Conservation (phyloP, 1,140 invertebrate species). For the Drosophila pallidifrons region DNA sequence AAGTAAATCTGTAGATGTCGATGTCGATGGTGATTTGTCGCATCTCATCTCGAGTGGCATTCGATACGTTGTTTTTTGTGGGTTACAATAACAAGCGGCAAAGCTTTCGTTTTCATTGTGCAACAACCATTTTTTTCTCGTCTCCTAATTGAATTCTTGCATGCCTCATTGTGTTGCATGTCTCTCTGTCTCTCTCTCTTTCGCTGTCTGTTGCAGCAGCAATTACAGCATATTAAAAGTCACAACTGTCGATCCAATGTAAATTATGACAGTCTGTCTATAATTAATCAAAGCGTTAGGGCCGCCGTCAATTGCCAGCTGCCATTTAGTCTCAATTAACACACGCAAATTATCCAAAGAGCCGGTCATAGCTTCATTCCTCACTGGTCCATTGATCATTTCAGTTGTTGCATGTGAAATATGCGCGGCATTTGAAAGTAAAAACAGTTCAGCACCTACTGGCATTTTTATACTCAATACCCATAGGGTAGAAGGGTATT, state of each 20-base stretch:
- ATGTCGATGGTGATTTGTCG: slow-evolving; percentile 70
- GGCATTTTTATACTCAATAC: slow-evolving; percentile 50
- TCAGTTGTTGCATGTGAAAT: slow-evolving; percentile 43
- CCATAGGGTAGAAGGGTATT: too few species aligned
- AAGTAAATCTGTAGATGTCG: slow-evolving; percentile 77
- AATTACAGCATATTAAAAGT: slow-evolving; percentile 66
- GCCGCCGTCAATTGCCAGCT: slow-evolving; percentile 52
- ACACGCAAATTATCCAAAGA: slow-evolving; percentile 65
- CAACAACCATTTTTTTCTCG: slow-evolving; percentile 39
- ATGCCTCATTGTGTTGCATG: slow-evolving; percentile 47
- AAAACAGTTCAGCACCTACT: slow-evolving; percentile 71
- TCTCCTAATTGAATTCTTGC: slow-evolving; percentile 63
- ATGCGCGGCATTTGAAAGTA: slow-evolving; percentile 74
- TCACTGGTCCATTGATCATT: slow-evolving; percentile 6
- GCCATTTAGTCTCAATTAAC: slow-evolving; percentile 76
- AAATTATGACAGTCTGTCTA: slow-evolving; percentile 77
- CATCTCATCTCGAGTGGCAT: slow-evolving; percentile 31
- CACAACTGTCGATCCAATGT: slow-evolving; percentile 44
- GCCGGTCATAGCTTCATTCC: slow-evolving; percentile 1
- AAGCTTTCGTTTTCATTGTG: slow-evolving; percentile 76
- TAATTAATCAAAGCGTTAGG: slow-evolving; percentile 81
- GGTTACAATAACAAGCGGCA: slow-evolving; percentile 65
- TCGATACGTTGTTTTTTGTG: slow-evolving; percentile 24
- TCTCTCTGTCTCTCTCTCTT: slow-evolving; percentile 3
- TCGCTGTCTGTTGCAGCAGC: background rate